A percentile compares a stretch with the other conserved stretches of the same genome.
Conservation (phyloP, 2,888 invertebrate genomes). For the Conus canariensis region DNA sequence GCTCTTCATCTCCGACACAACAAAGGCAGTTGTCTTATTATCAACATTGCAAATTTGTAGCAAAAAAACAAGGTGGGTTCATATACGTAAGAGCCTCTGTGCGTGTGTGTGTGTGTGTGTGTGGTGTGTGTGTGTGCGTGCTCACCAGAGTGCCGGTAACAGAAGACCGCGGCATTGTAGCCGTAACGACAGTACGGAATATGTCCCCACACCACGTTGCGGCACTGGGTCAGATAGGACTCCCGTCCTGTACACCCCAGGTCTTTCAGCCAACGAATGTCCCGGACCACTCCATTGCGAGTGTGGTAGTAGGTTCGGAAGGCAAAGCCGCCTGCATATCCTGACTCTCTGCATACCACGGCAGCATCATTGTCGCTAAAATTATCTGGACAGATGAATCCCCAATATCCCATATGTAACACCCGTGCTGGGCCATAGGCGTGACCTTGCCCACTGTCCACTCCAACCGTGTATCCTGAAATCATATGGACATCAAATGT, state of each 20-base stretch:
- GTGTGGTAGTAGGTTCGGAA: conserved; percentile 35
- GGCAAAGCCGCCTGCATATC: conserved; percentile 63
- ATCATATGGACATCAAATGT: no score
- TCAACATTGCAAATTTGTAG: no score
- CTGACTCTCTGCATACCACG: conserved; percentile 65
- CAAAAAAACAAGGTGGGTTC: no score
- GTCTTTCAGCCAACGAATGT: conserved; percentile 80
- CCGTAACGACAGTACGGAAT: conserved; percentile 39
- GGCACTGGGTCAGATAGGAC: conserved; percentile 46
- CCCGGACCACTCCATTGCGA: conserved; percentile 44
- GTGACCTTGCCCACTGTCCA: conserved; percentile 52
- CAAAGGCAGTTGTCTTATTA: no score
- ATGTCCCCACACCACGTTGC: conserved; percentile 37
- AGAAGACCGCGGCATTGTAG: conserved; percentile 69
- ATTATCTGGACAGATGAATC: conserved; percentile 64
- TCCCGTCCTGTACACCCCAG: conserved; percentile 71
- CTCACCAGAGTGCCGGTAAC: conserved; percentile 64
- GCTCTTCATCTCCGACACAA: no score
- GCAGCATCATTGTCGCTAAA: conserved; percentile 67
- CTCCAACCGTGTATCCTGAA: conserved; percentile 47
- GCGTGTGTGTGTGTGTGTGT: no score
- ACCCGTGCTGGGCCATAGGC: conserved; percentile 61
- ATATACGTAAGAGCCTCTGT: no score
- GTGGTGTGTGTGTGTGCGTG: no score
- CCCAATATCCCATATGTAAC: conserved; percentile 59